Percentiles rank a stretch among this genome's conserved stretches.
These are phyloP conservation scores for Mimachlamys varia DNA, from an alignment of 2,888 invertebrate species.

Conservation along the genomic window DNA sequence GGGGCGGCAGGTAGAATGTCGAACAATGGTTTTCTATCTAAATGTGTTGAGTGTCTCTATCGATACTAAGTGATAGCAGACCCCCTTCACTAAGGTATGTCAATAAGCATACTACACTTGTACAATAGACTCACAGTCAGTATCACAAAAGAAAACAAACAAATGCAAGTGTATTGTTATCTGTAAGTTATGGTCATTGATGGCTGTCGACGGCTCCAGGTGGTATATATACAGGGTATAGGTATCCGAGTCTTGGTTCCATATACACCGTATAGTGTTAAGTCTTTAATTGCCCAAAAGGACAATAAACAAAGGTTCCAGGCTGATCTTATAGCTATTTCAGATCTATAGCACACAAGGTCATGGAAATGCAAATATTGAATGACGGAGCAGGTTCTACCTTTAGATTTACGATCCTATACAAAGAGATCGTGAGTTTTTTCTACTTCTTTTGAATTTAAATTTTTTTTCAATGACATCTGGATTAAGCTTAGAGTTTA, in stretches of 20 bases:
- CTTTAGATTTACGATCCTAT: not conserved
- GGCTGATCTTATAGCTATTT: not conserved
- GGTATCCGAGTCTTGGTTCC: not conserved
- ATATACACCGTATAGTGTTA: not conserved
- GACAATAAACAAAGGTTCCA: not conserved
- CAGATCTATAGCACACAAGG: constrained; percentile 7
- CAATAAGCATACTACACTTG: not conserved
- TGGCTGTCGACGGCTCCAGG: constrained; percentile 1
- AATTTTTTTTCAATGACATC: constrained; percentile 11
- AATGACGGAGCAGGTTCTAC: not conserved
- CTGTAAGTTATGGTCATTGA: constrained; percentile 7
- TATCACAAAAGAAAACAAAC: constrained; percentile 36
- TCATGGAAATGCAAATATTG: constrained; percentile 28
- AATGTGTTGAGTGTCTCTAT: not conserved
- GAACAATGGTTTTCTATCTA: not conserved
- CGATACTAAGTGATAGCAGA: not conserved
- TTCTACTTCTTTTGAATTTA: not conserved
- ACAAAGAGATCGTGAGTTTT: not conserved
- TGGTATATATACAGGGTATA: not conserved
- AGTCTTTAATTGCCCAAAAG: constrained; percentile 14
- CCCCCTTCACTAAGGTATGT: not conserved
- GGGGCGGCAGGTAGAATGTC: not conserved
- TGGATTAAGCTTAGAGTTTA: not conserved
- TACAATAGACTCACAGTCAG: constrained; percentile 27
- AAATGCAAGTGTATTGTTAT: constrained; percentile 32